Evolutionary conservation across 2,888 invertebrate species (phyloP), one percentile per base, ranked within the genome.

Genomic region (Calliopum simillimum): DNA sequence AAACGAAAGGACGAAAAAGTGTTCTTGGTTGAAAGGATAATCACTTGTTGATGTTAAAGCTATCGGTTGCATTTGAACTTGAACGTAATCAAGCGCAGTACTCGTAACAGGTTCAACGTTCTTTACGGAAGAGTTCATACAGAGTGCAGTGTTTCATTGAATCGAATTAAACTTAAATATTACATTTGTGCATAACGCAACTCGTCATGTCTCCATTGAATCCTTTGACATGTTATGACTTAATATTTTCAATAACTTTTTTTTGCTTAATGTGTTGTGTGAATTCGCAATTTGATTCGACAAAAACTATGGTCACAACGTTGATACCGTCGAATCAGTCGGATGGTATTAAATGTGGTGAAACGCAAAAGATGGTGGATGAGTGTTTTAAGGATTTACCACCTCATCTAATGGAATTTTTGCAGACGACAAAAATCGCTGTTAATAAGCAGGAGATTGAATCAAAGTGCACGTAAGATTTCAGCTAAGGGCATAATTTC

Each of bases 381-480:
- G 81, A 82, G 70, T 86, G 85, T 69, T 86, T 86, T 69, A 82
- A 82, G 75, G 82, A 86, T 76, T 71, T 86, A 47, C 83, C 85
- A 3, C 80, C 84, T 4, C 83, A 84, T 71, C 71, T 86, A 67
- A 82, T 82, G 79, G 83, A 85, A 70, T 84, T 84, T 56, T 62
- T 86, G 51, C 80, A 81, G 67, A 82, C 81, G 63, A 81, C 83
- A 3, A 85, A 84, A 76, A 80, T 83, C 44, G 85, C 82, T 64
- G 79, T 81, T 25, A 84, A 81, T 71, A 81, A 83, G 66, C 73
- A 80, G 69, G 86, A 86, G 70, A 84, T 86, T 51, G 72, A 71
- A 46, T 78, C 81, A 19, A 86, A 86, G 78, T 86, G 85, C 85
- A 83, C 77, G 85, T 86, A 82, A 81, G 85, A 73, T 49, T 41